phyloP scores from a whole-genome alignment of 2,797 vertebrate species.

The Argya squamiceps region DNA sequence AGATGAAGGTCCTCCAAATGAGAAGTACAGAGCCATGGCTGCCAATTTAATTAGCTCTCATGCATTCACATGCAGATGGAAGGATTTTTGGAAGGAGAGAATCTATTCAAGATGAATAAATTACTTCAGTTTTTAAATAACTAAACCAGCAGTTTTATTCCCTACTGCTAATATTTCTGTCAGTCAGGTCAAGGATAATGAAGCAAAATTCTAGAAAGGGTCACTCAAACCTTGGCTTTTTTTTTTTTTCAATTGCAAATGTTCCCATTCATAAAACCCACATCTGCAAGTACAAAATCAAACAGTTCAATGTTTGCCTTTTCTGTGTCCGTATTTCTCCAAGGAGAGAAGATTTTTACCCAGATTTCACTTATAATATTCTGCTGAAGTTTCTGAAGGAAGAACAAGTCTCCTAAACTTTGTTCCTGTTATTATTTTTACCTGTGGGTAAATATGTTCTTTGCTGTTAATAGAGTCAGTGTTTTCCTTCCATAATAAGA shows the following conservation, averaged over 20 bases:
- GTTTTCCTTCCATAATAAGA: background rate
- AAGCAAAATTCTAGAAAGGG: conserved; percentile 1
- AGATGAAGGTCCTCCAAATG: conserved; percentile 25
- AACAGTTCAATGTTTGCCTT: conserved; percentile 33
- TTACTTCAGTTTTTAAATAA: background rate
- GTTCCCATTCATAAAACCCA: background rate
- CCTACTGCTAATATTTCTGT: conserved; percentile 15
- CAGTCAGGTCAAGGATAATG: conserved; percentile 30
- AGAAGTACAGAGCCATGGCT: background rate
- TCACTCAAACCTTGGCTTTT: background rate
- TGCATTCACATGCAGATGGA: background rate
- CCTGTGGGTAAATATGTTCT: background rate
- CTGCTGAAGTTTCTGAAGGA: background rate
- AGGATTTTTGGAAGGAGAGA: conserved; percentile 18
- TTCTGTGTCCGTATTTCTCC: background rate
- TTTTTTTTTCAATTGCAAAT: background rate
- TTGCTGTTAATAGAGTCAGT: background rate
- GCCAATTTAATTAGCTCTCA: conserved; percentile 43
- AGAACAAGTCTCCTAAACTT: background rate
- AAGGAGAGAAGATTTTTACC: conserved; percentile 14
- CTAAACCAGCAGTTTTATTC: background rate
- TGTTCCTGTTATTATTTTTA: background rate
- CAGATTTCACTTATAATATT: background rate
- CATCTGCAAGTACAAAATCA: conserved; percentile 20
- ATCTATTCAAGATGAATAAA: conserved; percentile 5